Base-by-base conservation (phyloP, 1,140 invertebrate genomes). In the Apolygus lucorum region DNA sequence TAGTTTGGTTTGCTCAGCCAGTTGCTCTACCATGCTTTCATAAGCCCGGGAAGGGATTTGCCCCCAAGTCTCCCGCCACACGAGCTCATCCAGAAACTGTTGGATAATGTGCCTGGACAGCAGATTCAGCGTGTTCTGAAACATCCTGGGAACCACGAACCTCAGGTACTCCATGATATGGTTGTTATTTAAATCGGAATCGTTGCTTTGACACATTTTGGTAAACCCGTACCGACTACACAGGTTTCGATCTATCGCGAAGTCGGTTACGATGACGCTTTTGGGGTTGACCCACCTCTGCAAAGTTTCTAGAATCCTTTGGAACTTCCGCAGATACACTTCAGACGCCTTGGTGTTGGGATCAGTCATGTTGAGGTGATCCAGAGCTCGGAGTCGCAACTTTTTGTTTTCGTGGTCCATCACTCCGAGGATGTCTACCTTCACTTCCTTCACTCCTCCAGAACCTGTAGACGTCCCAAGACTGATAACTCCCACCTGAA, bases 381-480 rank as follows among this genome's bases (percentile, higher is more conserved):
- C 91, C 1, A 92, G 89, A 0, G 91, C 91, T 69, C 90, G 82
- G 22, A 95, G 81, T 24, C 90, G 82, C 68, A 93, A 82, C n/a
- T 86, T 80, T 74, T 90, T 91, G 17, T 84, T 84, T 24, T 84
- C 79, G 52, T 86, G 83, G 79, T 94, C 90, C 28, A 92, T 81
- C n/a, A 93, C 86, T 17, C 91, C 91, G 4, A 95, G 80, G 26
- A 95, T 91, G 80, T 95, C 91, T 2, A 95, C 91, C 78, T 93
- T 92, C 0, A 93, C 89, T 78, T 93, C 64, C 63, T 90, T 83
- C 73, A 89, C 85, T 52, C 87, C 86, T 8, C 90, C 90, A 78
- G 92, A 90, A 71, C 91, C 88, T 0, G 90, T 90, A 0, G 90
- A 92, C 0, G 91, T 93, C 0, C 92, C 92, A 21, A 94, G 79